Percentiles rank a stretch among this genome's conserved stretches.
phyloP scores from a whole-genome alignment of 2,113 vertebrate genomes.

The Damaliscus lunatus region DNA sequence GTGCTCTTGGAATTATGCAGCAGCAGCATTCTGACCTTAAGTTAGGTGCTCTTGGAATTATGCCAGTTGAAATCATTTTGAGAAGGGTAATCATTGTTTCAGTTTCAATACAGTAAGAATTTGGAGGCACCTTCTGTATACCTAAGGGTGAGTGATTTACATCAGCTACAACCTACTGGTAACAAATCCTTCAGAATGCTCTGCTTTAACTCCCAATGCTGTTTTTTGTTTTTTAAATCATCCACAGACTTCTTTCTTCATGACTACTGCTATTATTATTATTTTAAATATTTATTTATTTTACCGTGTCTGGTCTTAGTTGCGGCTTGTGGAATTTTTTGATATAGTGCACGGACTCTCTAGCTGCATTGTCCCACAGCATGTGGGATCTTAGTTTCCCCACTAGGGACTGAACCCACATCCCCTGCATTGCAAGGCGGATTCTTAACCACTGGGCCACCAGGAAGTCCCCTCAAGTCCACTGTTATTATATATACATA shows the following conservation, averaged over 20 bases:
- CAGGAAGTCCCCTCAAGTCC: not conserved
- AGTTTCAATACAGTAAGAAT: not conserved
- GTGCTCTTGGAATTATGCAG: not conserved
- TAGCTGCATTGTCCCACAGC: not conserved
- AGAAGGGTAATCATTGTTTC: not conserved
- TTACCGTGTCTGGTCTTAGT: not conserved
- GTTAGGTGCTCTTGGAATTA: not conserved
- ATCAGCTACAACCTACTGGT: not conserved
- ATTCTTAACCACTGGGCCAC: not conserved
- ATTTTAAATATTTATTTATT: not conserved
- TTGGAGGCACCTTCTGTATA: not conserved
- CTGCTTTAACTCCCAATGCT: not conserved
- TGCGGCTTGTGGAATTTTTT: not conserved
- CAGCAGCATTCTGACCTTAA: not conserved
- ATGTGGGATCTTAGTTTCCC: not conserved
- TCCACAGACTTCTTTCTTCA: not conserved
- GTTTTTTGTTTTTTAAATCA: not conserved
- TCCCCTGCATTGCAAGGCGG: accelerated
- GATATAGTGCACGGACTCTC: not conserved
- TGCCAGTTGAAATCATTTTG: not conserved
- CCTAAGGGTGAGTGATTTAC: not conserved
- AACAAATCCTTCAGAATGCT: not conserved
- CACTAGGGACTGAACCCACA: not conserved
- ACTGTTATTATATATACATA: not conserved
- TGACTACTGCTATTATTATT: not conserved